A percentile compares a stretch with the other conserved stretches of the same genome.
phyloP scores from a whole-genome alignment of 2,888 invertebrate species.

The Siphlonurus alternatus region DNA sequence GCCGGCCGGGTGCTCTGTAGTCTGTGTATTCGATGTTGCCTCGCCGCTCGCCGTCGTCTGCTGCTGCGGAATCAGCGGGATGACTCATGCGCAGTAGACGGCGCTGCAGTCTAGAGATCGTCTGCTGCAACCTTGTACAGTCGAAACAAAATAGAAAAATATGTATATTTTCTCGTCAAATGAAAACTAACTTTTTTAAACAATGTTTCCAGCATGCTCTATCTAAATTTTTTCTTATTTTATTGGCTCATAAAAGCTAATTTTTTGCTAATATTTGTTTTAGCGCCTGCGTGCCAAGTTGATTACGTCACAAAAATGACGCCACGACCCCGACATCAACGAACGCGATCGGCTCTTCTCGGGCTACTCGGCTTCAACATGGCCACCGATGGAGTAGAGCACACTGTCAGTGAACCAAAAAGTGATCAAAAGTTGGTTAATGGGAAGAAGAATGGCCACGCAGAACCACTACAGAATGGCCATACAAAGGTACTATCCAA shows the following conservation, averaged over 20 bases:
- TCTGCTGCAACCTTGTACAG: neutral
- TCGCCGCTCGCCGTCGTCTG: neutral
- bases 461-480: constrained; percentile 16
- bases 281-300: neutral
- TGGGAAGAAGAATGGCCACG: constrained; percentile 19
- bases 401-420: constrained; percentile 9
- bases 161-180: no score
- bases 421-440: constrained; percentile 13
- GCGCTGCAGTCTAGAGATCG: neutral
- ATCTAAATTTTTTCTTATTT: no score
- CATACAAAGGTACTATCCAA: constrained; percentile 17
- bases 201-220: no score
- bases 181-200: no score
- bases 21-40: neutral
- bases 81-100: constrained; percentile 1
- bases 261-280: neutral
- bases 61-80: neutral
- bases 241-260: no score
- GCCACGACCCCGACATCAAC: neutral
- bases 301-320: neutral
- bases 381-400: constrained; percentile 13
- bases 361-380: constrained; percentile 9
- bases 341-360: neutral
- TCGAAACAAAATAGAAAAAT: no score
- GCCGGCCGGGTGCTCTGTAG: neutral